A percentile compares a stretch with the other conserved stretches of the same genome.
Evolutionary conservation across 1,140 invertebrate genomes (phyloP).

Genomic region (Drosophila grimshawi): DNA sequence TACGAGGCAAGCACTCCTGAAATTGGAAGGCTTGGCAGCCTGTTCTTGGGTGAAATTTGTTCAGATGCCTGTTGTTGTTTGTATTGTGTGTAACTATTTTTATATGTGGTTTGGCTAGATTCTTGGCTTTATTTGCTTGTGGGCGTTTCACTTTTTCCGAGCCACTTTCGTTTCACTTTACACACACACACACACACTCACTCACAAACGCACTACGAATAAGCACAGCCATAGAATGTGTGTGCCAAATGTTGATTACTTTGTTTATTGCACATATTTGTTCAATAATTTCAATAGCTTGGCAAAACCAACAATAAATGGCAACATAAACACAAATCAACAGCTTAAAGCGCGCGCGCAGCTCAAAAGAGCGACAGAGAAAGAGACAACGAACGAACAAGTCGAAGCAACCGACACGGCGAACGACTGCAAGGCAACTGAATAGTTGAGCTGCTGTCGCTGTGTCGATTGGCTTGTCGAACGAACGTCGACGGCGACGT

Average conservation of each 20-base stretch:
- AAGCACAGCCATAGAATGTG: neutral
- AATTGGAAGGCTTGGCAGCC: slow-evolving; percentile 59
- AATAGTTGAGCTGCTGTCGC: slow-evolving; percentile 31
- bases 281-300: slow-evolving; percentile 16
- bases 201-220: slow-evolving; percentile 7
- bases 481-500: slow-evolving; percentile 4
- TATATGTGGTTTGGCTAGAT: slow-evolving; percentile 80
- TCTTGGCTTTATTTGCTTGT: slow-evolving; percentile 67
- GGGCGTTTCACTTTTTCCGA: slow-evolving; percentile 82
- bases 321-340: slow-evolving; percentile 30
- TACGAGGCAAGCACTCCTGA: slow-evolving; percentile 13
- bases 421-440: slow-evolving; percentile 70
- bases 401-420: slow-evolving; percentile 38
- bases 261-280: slow-evolving; percentile 47
- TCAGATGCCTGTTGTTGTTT: slow-evolving; percentile 38
- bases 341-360: slow-evolving; percentile 40
- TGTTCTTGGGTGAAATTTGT: slow-evolving; percentile 79
- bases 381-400: neutral
- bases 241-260: slow-evolving; percentile 36
- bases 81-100: slow-evolving; percentile 54
- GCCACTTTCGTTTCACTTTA: slow-evolving; percentile 73
- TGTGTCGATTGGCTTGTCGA: slow-evolving; percentile 16
- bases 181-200: slow-evolving; percentile 21
- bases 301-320: slow-evolving; percentile 15
- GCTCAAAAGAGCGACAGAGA: slow-evolving; percentile 12